Evolutionary conservation across 2,113 vertebrate genomes (phyloP), one percentile per base, ranked within the genome.

Genomic region (Cryptomyrus ogoouensis): DNA sequence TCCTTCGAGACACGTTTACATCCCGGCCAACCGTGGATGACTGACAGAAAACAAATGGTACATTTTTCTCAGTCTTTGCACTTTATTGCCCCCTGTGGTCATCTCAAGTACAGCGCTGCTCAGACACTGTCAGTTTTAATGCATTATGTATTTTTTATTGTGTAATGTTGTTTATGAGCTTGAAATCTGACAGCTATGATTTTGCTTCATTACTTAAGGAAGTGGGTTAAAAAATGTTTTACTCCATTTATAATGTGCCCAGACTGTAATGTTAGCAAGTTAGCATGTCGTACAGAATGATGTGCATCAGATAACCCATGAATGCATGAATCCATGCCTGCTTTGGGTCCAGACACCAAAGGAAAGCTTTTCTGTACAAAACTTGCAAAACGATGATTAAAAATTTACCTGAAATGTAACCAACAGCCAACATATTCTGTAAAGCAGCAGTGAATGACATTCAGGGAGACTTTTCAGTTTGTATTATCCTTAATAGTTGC

Each of bases 41-140:
- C 21, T 27, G n/a, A 85, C 42, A 49, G 46, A 46, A 85, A 85
- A 46, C 44, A 24, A 21, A 17, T 13, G 2, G 47, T 27, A 50
- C 12, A 49, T n/a, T 24, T 13, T n/a, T 21, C 24, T 77, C 12
- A 70, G 66, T 31, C 66, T 70, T 31, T 44, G 42, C 44, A 84
- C 44, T 84, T 84, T 12, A 84, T 47, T 84, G 83, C 83, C 83
- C 83, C 83, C 83, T 9, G 44, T 84, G 83, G 83, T n/a, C 83
- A 84, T 24, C 83, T 84, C 0, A n/a, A 46, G 44, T 84, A n/a
- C 83, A 84, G 7, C 44, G 0, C 83, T 47, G 24, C 44, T 84
- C 8, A 19, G 31, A 17, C 74, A 39, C 31, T 1, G 5, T 39
- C 15, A 42, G 17, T 39, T 17, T 39, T 80, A 19, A 80, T 42